A percentile compares a stretch with the other conserved stretches of the same genome.
Conservation (phyloP, 2,113 vertebrate genomes). For the Columba livia region DNA sequence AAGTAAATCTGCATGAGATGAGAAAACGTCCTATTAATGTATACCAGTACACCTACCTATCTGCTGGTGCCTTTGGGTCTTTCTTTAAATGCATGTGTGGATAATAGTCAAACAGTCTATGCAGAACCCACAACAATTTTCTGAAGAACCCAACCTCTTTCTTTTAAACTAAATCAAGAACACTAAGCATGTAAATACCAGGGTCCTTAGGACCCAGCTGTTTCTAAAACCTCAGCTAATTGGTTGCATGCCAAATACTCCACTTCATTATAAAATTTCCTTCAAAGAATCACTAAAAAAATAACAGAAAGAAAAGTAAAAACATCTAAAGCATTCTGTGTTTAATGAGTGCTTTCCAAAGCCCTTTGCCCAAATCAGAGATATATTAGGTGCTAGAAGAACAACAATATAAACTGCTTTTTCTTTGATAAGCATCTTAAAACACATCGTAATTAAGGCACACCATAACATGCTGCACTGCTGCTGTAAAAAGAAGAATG, state of each 20-base stretch:
- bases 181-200: background rate
- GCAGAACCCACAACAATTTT: background rate
- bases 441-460: background rate
- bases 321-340: background rate
- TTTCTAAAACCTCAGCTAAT: background rate
- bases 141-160: background rate
- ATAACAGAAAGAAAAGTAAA: background rate
- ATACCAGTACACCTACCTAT: background rate
- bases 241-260: background rate
- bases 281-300: background rate
- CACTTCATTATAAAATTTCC: background rate
- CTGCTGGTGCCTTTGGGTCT: background rate
- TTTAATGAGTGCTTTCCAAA: conserved; percentile 1
- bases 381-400: background rate
- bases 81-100: background rate
- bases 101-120: background rate
- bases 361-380: background rate
- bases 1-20: background rate
- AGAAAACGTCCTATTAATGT: background rate
- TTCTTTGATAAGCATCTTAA: conserved; percentile 29
- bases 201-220: background rate
- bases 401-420: background rate
- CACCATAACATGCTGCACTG: background rate
- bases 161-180: background rate
- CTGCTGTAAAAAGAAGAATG: background rate